Conservation (phyloP, 2,797 vertebrate genomes). For the Coregonus ussuriensis region DNA sequence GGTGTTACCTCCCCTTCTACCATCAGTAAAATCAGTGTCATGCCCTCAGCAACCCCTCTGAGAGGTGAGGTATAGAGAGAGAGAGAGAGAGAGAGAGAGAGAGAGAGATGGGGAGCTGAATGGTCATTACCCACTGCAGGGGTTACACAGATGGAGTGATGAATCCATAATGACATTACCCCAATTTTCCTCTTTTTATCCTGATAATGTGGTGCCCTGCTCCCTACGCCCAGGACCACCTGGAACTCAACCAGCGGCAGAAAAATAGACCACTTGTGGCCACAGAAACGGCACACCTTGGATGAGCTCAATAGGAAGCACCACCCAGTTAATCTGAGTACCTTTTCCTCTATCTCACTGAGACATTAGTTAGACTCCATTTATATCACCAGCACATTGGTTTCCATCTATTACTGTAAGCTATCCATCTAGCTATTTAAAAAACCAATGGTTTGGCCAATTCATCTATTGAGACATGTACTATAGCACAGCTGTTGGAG, state of each 20-base stretch:
- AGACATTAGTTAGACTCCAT: not conserved
- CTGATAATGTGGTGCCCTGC: slow-evolving; percentile 80
- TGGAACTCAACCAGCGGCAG: slow-evolving; percentile 58
- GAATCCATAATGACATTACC: slow-evolving; percentile 87
- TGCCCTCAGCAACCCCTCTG: too few species aligned
- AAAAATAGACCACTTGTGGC: slow-evolving; percentile 16
- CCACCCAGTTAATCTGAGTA: slow-evolving; percentile 37
- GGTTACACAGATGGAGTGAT: slow-evolving; percentile 87
- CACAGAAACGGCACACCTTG: slow-evolving; percentile 77
- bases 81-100: too few species aligned
- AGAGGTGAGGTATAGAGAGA: not conserved
- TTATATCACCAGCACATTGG: not conserved
- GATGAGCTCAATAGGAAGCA: slow-evolving; percentile 78
- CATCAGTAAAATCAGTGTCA: slow-evolving; percentile 6
- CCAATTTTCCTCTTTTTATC: slow-evolving; percentile 87
- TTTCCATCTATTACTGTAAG: too few species aligned
- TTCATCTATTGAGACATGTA: too few species aligned
- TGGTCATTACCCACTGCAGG: slow-evolving; percentile 67
- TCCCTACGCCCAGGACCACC: slow-evolving; percentile 70
- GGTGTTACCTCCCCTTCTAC: slow-evolving; percentile 24
- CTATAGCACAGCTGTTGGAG: too few species aligned
- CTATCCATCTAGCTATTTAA: too few species aligned
- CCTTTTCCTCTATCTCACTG: not conserved
- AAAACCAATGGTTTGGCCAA: too few species aligned
- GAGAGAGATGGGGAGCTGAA: not conserved